Base-by-base conservation (phyloP, 2,113 vertebrate genomes). In the Xenopus laevis region DNA sequence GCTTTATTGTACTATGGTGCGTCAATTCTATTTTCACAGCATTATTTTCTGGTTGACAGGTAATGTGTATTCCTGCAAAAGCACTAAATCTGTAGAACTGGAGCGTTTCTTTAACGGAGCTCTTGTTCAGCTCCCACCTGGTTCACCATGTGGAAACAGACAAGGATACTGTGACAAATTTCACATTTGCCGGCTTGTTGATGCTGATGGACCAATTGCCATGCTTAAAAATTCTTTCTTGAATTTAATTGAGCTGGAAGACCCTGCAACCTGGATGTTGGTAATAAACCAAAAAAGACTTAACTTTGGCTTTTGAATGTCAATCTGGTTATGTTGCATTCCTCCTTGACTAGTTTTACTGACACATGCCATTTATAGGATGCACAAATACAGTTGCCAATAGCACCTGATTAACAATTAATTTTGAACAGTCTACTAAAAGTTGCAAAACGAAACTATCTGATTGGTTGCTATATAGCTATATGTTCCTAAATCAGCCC, bases 101-200 rank as follows among this genome's bases (percentile, higher is more conserved):
- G 78, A 77, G 7, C 23, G 46, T 13, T 4, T 78, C 83, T 65
- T 93, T 91, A 81, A 83, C 4, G 84, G 72, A 16, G 85, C 80
- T 7, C 21, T 53, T 0, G 33, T 93, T 71, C 71, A 83, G 0
- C 78, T 90, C 33, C 73, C 85, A 0, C 77, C 89, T 0, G 92
- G 90, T 0, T 79, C 90, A 0, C 88, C 90, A 0, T 93, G 93
- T 74, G 82, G 78, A 1, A 71, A 71, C 27, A 90, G 84, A 77
- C 83, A 61, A 27, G 91, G 88, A n/a, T 92, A 89, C 81, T 92
- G 92, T 0, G 91, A 92, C 78, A 88, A 85, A 68, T 89, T 94
- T 66, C 82, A 88, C 0, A 18, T 87, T 15, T 93, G 91, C 63
- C 86, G 89, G n/a, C 64, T 87, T 11, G 84, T 91, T 69, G 84